Evolutionary conservation across 2,888 invertebrate genomes (phyloP), one percentile per base, ranked within the genome.

Genomic region (Drosophila dives): DNA sequence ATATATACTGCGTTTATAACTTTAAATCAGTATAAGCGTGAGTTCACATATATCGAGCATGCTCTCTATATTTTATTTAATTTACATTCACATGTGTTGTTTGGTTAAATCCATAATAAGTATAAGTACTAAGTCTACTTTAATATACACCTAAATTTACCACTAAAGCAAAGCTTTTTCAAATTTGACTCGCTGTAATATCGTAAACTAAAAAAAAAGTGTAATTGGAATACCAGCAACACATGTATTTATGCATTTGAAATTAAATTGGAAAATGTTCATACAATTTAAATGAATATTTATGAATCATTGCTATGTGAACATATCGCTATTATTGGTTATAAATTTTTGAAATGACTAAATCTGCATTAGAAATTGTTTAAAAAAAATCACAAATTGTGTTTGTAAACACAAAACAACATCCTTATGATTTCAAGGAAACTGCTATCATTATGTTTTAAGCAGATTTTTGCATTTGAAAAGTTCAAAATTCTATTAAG

Each of bases 391-490:
- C 29, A 34, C 34, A 65, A 38, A 50, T 29, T 54, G 53, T 50
- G 56, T 59, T 54, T 64, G 49, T 64, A 20, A 38, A 34, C 29
- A 50, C 32, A n/a, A 45, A n/a, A 48, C 38, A 50, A 29, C 26
- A 49, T n/a, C 15, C 29, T 51, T 53, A 48, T 62, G 20, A 36
- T 50, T 56, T 45, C 34, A 40, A 54, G 20, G 40, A 49, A 36
- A 42, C 20, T 6, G 40, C 23, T n/a, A 49, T 51, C 20, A 8
- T n/a, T 23, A 60, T 51, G 50, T 45, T 49, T 53, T 36, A 60
- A 53, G 73, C 73, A 77, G 75, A 77, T 72, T 77, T 72, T 63
- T 42, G 38, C 73, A 76, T 77, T 76, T 72, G 50, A 72, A 61
- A 72, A 77, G 55, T 72, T 63, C 17, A 15, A 61, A 59, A 67